These are phyloP conservation scores for Hypsopygia costalis DNA, from an alignment of 2,888 invertebrate genomes.

Conservation along the genomic window DNA sequence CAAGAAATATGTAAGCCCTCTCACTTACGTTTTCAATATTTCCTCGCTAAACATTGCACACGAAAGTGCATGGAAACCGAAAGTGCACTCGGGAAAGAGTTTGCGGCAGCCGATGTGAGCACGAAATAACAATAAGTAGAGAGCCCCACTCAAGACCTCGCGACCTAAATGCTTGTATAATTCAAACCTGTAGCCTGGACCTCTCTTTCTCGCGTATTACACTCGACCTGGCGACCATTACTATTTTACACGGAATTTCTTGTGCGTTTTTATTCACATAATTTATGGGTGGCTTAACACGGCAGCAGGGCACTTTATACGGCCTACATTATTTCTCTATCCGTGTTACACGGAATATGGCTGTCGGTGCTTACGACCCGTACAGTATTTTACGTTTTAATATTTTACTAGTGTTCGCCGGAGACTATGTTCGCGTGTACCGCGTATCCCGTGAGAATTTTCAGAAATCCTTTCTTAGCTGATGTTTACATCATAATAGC, in stretches of 20 bases:
- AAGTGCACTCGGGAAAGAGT: conserved; percentile 7
- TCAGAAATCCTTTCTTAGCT: too few relatives aligned
- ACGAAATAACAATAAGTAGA: conserved; percentile 5
- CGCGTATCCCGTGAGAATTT: too few relatives aligned
- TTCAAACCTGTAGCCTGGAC: conserved; percentile 9
- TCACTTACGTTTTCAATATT: too few relatives aligned
- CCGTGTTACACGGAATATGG: conserved; percentile 17
- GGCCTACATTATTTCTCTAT: conserved; percentile 24
- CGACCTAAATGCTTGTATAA: conserved; percentile 15
- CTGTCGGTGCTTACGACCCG: conserved; percentile 2
- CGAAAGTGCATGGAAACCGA: conserved; percentile 5
- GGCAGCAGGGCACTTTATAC: conserved; percentile 22
- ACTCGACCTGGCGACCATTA: conserved; percentile 3
- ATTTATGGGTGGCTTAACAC: conserved; percentile 17
- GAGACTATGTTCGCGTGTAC: conserved; percentile 12
- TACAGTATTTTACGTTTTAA: background rate
- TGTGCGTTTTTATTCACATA: conserved; percentile 19
- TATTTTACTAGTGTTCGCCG: conserved; percentile 1
- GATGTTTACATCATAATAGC: too few relatives aligned
- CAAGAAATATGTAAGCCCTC: too few relatives aligned
- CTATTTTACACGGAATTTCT: conserved; percentile 24
- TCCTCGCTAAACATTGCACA: background rate
- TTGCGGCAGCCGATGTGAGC: conserved; percentile 1
- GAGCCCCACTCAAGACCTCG: conserved; percentile 10
- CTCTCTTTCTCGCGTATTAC: conserved; percentile 12